A percentile compares a stretch with the other conserved stretches of the same genome.
phyloP scores from a whole-genome alignment of 1,140 invertebrate genomes.

The Gryllus bimaculatus region DNA sequence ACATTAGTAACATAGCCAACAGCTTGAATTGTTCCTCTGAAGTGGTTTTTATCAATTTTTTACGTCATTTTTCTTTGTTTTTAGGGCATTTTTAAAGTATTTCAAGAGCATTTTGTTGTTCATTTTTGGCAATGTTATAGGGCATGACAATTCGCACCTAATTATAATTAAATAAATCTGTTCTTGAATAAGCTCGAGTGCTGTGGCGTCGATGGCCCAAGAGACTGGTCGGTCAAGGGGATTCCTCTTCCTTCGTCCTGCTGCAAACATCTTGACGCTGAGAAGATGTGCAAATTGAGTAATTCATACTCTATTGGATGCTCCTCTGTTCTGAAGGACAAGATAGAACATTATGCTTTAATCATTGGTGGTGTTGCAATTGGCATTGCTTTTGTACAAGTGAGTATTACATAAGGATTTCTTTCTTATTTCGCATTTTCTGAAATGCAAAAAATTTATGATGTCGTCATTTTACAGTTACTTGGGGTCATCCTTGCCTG shows the following conservation, averaged over 20 bases:
- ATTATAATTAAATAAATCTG: not conserved
- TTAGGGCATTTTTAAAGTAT: too few relatives aligned
- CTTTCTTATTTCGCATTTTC: too few relatives aligned
- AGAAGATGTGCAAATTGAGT: conserved; percentile 41
- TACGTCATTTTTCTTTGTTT: too few relatives aligned
- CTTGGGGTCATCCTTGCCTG: conserved; percentile 82
- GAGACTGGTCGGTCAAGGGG: conserved; percentile 56
- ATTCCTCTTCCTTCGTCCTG: conserved; percentile 54
- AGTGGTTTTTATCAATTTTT: too few relatives aligned
- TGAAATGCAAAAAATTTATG: too few relatives aligned
- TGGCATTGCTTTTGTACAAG: conserved; percentile 68
- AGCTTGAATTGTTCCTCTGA: too few relatives aligned
- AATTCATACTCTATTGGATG: conserved; percentile 47
- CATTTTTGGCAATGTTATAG: too few relatives aligned
- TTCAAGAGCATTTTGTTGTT: too few relatives aligned
- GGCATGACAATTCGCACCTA: too few relatives aligned
- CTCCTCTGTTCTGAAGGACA: conserved; percentile 46
- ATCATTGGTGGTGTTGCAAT: conserved; percentile 66
- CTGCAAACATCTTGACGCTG: conserved; percentile 47
- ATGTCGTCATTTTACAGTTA: conserved; percentile 53
- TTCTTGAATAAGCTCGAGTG: conserved; percentile 54
- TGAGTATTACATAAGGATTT: conserved; percentile 30
- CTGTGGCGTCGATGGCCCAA: conserved; percentile 58
- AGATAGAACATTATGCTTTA: conserved; percentile 57
- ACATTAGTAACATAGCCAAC: too few relatives aligned